These are phyloP conservation scores for Pangasius sanitwongsei DNA, from an alignment of 2,797 vertebrate genomes.

Conservation along the genomic window DNA sequence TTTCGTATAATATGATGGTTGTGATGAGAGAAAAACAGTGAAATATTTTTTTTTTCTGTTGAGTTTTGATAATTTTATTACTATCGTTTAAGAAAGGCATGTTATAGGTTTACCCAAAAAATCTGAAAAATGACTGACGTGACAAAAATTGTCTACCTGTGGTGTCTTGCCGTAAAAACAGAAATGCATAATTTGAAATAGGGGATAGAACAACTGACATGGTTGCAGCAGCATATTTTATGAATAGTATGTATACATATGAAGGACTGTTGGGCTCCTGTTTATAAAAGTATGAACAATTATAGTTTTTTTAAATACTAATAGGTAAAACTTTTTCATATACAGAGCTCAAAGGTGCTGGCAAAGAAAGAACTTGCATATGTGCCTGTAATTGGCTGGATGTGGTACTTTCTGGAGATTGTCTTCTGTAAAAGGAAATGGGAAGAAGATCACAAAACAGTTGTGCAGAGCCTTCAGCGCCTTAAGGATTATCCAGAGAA, in stretches of 20 bases:
- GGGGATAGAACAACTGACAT: not conserved
- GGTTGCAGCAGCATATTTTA: not conserved
- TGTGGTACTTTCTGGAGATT: constrained; percentile 98
- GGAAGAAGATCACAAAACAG: constrained; percentile 89
- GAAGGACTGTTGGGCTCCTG: not conserved
- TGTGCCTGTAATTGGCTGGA: constrained; percentile 94
- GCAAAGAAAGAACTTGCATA: constrained; percentile 94
- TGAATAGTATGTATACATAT: not conserved
- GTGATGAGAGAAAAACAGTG: not conserved
- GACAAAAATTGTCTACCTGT: not conserved
- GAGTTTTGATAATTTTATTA: not conserved
- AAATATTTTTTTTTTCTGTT: not conserved
- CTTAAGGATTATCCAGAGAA: constrained; percentile 91
- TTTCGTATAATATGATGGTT: not conserved
- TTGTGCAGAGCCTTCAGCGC: constrained; percentile 81
- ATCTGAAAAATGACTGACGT: not conserved
- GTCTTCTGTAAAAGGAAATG: constrained; percentile 96
- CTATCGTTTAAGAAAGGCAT: not conserved
- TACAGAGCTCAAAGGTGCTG: constrained; percentile 92
- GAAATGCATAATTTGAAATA: not conserved
- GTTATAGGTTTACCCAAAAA: not conserved
- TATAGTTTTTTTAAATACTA: not conserved
- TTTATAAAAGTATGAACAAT: not conserved
- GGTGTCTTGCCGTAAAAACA: too few relatives aligned
- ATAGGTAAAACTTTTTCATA: not conserved